Base-by-base conservation (phyloP, 2,888 invertebrate species). In the Protonemura montana region DNA sequence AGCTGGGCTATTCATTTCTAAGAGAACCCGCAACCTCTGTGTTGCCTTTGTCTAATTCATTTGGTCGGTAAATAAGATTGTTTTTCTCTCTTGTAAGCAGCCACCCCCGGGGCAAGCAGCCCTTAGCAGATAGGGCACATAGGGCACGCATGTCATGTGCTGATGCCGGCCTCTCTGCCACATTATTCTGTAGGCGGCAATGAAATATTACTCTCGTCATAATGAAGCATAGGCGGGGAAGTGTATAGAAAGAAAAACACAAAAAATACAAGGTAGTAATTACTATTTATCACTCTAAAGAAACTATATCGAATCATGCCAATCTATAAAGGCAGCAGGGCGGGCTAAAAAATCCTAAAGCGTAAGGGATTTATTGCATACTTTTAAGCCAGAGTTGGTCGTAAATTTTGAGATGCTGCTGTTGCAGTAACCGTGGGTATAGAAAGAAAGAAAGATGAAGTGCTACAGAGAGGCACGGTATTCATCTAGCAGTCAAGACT, bases 381-480 rank as follows among this genome's bases (percentile, higher is more conserved):
- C 91, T 91, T 91, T 91, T 91, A 91, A 91, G 91, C 91, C 91
- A 90, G 90, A 89, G 91, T 90, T 91, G 91, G 90, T 91, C 91
- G 91, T 91, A 91, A 91, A 91, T 91, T 84, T 91, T 91, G 91
- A 91, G 90, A 90, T 89, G 89, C 89, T 87, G 86, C 83, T 86
- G 88, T 84, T 86, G 86, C 86, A 78, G 84, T 86, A 26, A 86
- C 86, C 80, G 82, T 82, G 84, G 76, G 87, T 83, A 87, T 83
- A 87, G 85, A 86, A 86, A 85, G 87, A 81, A 86, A 85, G 86
- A 87, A 85, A 87, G 87, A 87, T 87, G 87, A 83, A 87, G 85
- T 87, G 87, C 77, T 28, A 77, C 80, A 84, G 76, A 85, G 86
- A 86, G 21, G 86, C 85, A 81, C 78, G 86, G 86, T 80, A 86